These are phyloP conservation scores for Oryzias dopingdopingensis DNA, from an alignment of 2,797 vertebrate genomes.

Conservation along the genomic window DNA sequence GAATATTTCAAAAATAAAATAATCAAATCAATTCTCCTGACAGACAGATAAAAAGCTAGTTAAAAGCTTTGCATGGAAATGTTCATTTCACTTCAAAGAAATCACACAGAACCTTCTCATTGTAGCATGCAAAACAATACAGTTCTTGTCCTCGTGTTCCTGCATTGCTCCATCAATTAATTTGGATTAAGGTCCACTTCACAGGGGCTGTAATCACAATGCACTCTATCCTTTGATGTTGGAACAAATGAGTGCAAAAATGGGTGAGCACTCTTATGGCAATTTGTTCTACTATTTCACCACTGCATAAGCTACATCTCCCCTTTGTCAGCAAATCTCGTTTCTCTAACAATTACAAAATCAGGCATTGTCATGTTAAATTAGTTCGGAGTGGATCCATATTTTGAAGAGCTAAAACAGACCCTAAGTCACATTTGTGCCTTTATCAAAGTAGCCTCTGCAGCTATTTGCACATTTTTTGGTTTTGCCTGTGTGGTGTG, in stretches of 20 bases:
- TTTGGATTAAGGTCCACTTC: conserved; percentile 59
- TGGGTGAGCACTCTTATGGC: conserved; percentile 36
- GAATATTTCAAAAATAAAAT: background rate
- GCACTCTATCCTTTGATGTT: conserved; percentile 60
- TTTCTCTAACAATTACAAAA: conserved; percentile 49
- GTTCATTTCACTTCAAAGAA: conserved; percentile 16
- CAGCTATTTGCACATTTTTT: conserved; percentile 69
- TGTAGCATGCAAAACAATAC: conserved; percentile 28
- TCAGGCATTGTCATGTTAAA: conserved; percentile 53
- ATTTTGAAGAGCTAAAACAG: conserved; percentile 32
- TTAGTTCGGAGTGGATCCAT: conserved; percentile 31
- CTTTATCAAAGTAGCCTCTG: conserved; percentile 48
- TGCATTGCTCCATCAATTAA: conserved; percentile 47
- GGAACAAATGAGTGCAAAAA: conserved; percentile 56
- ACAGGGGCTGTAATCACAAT: conserved; percentile 44
- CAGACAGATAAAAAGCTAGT: background rate
- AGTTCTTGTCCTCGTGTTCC: conserved; percentile 37
- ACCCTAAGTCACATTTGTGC: conserved; percentile 9
- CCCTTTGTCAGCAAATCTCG: conserved; percentile 43
- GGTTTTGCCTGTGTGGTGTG: conserved; percentile 20
- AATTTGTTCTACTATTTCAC: conserved; percentile 50
- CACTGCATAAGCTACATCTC: conserved; percentile 36
- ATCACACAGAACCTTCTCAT: conserved; percentile 10
- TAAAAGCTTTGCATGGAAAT: background rate
- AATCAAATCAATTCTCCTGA: background rate